Conservation (phyloP, 1,140 invertebrate genomes). For the Cydia fagiglandana region DNA sequence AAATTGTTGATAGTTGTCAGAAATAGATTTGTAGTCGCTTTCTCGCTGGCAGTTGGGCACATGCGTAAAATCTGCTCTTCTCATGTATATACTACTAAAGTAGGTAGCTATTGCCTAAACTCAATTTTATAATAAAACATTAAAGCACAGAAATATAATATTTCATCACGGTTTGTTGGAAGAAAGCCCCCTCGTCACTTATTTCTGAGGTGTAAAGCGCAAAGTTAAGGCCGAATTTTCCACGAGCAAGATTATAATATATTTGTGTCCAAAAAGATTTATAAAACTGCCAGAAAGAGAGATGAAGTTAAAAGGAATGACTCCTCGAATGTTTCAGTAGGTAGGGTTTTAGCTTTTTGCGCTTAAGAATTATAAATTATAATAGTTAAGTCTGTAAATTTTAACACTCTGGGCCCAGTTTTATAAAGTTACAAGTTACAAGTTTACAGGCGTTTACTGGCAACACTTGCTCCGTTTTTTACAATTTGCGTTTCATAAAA, state of each 20-base stretch:
- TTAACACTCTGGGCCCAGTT: too few species aligned
- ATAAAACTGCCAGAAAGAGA: conserved; percentile 17
- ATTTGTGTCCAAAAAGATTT: conserved; percentile 21
- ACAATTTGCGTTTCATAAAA: too few species aligned
- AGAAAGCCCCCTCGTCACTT: conserved; percentile 1
- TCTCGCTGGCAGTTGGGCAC: too few species aligned
- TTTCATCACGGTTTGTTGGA: conserved; percentile 16
- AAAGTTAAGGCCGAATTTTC: conserved; percentile 18
- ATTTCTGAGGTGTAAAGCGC: conserved; percentile 18
- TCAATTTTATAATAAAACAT: conserved; percentile 11
- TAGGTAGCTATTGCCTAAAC: neutral
- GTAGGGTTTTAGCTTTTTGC: conserved; percentile 21
- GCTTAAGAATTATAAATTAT: conserved; percentile 9
- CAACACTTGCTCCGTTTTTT: too few species aligned
- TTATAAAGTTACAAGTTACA: too few species aligned
- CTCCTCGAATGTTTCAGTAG: conserved; percentile 16
- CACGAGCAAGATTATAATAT: conserved; percentile 10
- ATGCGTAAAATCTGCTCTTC: neutral
- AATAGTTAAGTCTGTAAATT: conserved; percentile 23
- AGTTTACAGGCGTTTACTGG: too few species aligned
- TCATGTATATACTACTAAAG: neutral
- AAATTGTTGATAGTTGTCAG: too few species aligned
- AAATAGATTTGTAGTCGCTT: too few species aligned
- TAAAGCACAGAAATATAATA: neutral
- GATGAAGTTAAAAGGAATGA: conserved; percentile 28